These are phyloP conservation scores for Trachelus iudaicus DNA, from an alignment of 2,888 invertebrate species.

Conservation along the genomic window DNA sequence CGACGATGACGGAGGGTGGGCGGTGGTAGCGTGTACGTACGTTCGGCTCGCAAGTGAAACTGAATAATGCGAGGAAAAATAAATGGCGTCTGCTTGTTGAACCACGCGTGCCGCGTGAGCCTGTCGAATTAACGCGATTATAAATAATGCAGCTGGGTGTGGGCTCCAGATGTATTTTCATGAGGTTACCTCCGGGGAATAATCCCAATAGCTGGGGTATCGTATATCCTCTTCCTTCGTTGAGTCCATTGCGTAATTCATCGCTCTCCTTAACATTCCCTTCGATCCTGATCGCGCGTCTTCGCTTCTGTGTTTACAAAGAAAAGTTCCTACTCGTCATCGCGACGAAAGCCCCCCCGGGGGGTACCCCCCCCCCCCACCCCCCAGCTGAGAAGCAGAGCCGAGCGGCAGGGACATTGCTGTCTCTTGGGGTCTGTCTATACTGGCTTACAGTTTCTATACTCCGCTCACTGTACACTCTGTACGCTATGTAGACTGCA, in stretches of 20 bases:
- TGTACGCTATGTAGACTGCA: neutral
- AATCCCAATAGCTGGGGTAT: neutral
- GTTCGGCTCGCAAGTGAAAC: neutral
- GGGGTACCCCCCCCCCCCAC: too few relatives aligned
- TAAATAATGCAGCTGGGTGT: neutral
- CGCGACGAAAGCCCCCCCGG: neutral
- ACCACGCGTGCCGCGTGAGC: neutral
- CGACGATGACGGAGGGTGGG: too few relatives aligned
- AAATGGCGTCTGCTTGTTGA: neutral
- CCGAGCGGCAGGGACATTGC: neutral
- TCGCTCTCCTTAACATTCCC: neutral
- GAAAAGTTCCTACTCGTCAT: neutral
- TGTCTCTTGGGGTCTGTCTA: neutral
- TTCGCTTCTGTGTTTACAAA: neutral
- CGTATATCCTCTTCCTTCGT: neutral
- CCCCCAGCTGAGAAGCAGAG: neutral
- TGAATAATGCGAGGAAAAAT: neutral
- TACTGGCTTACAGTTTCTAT: neutral
- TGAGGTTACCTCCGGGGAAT: neutral
- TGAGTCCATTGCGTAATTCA: neutral
- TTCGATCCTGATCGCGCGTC: neutral
- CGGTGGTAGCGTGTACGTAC: neutral
- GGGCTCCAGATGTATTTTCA: neutral
- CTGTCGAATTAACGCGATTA: neutral
- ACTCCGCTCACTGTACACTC: neutral